Percentiles rank a stretch among this genome's conserved stretches.
Evolutionary conservation across 2,888 invertebrate species (phyloP).

Genomic region (Brenthis hecate): DNA sequence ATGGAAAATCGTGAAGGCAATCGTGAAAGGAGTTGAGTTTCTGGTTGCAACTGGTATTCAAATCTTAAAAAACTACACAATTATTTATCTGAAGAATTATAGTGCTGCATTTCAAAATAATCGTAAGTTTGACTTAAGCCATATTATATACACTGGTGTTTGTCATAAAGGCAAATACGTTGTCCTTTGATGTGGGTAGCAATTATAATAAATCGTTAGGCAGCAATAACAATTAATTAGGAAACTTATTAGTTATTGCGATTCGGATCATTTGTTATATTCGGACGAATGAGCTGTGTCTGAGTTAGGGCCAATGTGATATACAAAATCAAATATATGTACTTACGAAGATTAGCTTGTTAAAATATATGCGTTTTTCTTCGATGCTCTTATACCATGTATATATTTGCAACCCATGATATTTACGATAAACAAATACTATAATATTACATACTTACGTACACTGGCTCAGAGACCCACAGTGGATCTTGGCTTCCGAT

Average conservation of each 20-base stretch:
- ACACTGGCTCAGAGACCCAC: no score
- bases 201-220: conserved; percentile 45
- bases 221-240: conserved; percentile 69
- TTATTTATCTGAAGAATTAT: background rate
- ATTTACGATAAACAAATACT: no score
- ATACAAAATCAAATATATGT: background rate
- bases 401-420: no score
- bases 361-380: no score
- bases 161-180: conserved; percentile 31
- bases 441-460: no score
- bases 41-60: background rate
- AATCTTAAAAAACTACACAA: background rate
- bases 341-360: no score
- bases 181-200: conserved; percentile 35
- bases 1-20: no score
- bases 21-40: no score
- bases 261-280: conserved; percentile 51
- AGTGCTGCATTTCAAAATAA: conserved; percentile 8
- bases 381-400: no score
- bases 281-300: conserved; percentile 42
- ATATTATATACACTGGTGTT: conserved; percentile 6
- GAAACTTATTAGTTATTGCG: conserved; percentile 56
- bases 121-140: conserved; percentile 6
- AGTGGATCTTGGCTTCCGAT: no score
- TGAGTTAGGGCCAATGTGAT: conserved; percentile 13